These are phyloP conservation scores for Ptychadena robeensis DNA, from an alignment of 2,797 vertebrate genomes.

Conservation along the genomic window DNA sequence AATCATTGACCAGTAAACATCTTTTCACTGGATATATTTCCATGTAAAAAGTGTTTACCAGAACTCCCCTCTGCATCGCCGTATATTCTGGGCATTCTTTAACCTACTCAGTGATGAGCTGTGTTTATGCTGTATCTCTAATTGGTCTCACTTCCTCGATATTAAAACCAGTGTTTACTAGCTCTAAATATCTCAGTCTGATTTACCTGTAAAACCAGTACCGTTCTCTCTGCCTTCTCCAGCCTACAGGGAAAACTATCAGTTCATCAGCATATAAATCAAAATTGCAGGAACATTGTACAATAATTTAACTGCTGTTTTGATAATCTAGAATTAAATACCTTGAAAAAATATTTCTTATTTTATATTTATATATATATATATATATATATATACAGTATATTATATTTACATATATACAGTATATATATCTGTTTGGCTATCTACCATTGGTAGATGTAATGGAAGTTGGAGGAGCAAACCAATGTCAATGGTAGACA, in stretches of 20 bases:
- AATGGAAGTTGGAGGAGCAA: no score
- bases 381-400: not conserved
- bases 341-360: not conserved
- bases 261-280: not conserved
- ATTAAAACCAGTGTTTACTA: conserved; percentile 30
- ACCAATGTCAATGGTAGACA: no score
- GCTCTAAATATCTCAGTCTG: conserved; percentile 1
- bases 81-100: no score
- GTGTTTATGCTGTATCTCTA: not conserved
- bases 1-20: not conserved
- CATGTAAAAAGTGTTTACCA: not conserved
- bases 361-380: not conserved
- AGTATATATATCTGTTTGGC: no score
- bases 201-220: conserved; percentile 52
- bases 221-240: not conserved
- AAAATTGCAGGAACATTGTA: not conserved
- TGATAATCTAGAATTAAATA: not conserved
- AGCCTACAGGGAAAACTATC: conserved; percentile 1
- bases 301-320: not conserved
- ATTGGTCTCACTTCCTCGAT: conserved; percentile 7
- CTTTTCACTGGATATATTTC: not conserved
- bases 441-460: no score
- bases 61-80: not conserved
- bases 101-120: not conserved
- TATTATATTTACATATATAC: no score